These are phyloP conservation scores for Anastatus disparis DNA, from an alignment of 1,140 invertebrate genomes.

Conservation along the genomic window DNA sequence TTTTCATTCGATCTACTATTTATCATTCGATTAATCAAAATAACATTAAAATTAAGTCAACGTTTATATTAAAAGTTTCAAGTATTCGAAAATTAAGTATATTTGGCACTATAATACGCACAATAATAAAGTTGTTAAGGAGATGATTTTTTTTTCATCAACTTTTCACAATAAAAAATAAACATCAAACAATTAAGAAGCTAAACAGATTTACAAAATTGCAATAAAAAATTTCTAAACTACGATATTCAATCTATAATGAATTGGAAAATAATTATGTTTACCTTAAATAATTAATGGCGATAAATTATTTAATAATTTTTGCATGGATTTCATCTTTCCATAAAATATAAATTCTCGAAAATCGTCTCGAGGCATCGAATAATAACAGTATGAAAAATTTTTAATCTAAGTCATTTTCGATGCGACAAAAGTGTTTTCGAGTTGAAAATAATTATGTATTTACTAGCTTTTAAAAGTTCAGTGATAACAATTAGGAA, in stretches of 20 bases:
- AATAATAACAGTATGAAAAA: neutral
- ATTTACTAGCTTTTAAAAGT: neutral
- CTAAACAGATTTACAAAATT: neutral
- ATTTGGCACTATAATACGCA: slow-evolving; percentile 30
- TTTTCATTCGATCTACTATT: slow-evolving; percentile 3
- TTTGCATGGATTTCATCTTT: neutral
- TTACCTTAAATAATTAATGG: neutral
- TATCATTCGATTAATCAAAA: slow-evolving; percentile 20
- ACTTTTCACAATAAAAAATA: neutral
- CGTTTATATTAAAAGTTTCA: slow-evolving; percentile 21
- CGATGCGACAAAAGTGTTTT: neutral
- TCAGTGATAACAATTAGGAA: neutral
- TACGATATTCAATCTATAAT: neutral
- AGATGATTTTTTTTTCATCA: too few species aligned
- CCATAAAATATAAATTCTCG: too few species aligned
- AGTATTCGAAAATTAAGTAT: slow-evolving; percentile 20
- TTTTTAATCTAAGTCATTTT: neutral
- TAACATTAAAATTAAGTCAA: slow-evolving; percentile 34
- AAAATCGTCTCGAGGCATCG: neutral
- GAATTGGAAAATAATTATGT: neutral
- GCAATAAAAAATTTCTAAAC: neutral
- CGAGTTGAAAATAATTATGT: too few species aligned
- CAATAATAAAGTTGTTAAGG: neutral
- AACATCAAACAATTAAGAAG: neutral
- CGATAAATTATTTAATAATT: neutral